phyloP scores from a whole-genome alignment of 1,140 invertebrate species.

The Brachionus sp. region DNA sequence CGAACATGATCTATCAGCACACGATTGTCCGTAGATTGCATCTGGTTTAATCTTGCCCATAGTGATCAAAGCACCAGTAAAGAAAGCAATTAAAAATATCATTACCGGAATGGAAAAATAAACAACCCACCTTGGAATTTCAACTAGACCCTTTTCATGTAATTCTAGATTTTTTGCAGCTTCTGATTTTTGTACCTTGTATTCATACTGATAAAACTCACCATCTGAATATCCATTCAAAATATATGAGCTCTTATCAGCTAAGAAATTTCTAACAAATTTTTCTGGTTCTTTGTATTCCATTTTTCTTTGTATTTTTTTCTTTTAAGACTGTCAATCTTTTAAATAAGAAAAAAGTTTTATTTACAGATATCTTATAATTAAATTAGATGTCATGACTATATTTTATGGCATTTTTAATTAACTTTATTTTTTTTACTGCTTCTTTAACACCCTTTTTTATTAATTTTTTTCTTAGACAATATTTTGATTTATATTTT shows the following conservation, averaged over 20 bases:
- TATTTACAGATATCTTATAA: not conserved
- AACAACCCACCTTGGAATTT: not conserved
- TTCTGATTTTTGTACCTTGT: slow-evolving; percentile 10
- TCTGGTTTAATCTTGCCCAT: not conserved
- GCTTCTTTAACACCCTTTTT: no score
- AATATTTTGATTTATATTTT: no score
- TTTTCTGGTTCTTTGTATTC: not conserved
- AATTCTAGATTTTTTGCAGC: not conserved
- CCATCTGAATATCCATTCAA: not conserved
- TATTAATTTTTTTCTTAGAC: no score
- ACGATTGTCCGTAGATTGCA: not conserved
- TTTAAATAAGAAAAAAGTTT: not conserved
- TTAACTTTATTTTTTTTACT: not conserved
- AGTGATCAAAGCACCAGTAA: not conserved
- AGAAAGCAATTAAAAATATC: not conserved
- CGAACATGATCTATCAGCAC: not conserved
- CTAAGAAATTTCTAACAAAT: not conserved
- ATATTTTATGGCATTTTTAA: not conserved
- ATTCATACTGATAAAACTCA: not conserved
- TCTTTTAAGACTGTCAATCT: not conserved
- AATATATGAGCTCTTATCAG: not conserved
- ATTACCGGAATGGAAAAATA: not conserved
- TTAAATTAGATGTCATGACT: not conserved
- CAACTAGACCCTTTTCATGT: not conserved
- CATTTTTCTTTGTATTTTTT: not conserved